Conservation (phyloP, 2,797 vertebrate species). For the Arvicola amphibius region DNA sequence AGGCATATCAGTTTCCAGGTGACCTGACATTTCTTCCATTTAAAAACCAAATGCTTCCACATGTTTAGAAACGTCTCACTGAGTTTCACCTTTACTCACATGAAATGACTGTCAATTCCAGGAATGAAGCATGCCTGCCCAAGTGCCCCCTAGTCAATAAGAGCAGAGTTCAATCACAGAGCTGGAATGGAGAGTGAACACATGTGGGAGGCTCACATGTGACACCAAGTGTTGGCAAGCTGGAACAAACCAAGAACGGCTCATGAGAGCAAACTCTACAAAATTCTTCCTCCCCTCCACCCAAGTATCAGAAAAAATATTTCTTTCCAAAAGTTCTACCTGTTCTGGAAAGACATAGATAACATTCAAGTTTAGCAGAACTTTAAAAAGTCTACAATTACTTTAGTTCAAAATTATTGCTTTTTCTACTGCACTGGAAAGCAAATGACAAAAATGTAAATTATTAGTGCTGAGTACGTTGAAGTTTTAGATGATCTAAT, state of each 20-base stretch:
- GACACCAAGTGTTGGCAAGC: slow-evolving; percentile 73
- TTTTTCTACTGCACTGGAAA: slow-evolving; percentile 59
- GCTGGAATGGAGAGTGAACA: slow-evolving; percentile 70
- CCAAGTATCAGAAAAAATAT: slow-evolving; percentile 50
- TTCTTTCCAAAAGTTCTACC: slow-evolving; percentile 60
- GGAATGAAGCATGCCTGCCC: slow-evolving; percentile 80
- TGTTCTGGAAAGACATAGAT: slow-evolving; percentile 49
- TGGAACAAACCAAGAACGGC: slow-evolving; percentile 74
- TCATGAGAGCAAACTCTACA: slow-evolving; percentile 68
- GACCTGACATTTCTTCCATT: slow-evolving; percentile 45
- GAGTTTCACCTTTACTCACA: slow-evolving; percentile 80
- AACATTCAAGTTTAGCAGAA: slow-evolving; percentile 15
- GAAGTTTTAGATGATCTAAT: slow-evolving; percentile 16
- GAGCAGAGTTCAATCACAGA: slow-evolving; percentile 77
- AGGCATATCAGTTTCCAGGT: slow-evolving; percentile 62
- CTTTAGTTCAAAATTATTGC: slow-evolving; percentile 60
- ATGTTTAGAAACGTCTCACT: slow-evolving; percentile 68
- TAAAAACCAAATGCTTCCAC: slow-evolving; percentile 70
- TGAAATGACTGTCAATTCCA: slow-evolving; percentile 80
- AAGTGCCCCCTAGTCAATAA: slow-evolving; percentile 76
- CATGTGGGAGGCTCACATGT: slow-evolving; percentile 72
- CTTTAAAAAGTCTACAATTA: slow-evolving; percentile 33
- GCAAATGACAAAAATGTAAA: slow-evolving; percentile 63
- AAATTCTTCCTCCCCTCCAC: not conserved
- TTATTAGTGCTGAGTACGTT: not conserved